Evolutionary conservation across 2,113 vertebrate species (phyloP), one percentile per base, ranked within the genome.

Genomic region (Gallinago media): DNA sequence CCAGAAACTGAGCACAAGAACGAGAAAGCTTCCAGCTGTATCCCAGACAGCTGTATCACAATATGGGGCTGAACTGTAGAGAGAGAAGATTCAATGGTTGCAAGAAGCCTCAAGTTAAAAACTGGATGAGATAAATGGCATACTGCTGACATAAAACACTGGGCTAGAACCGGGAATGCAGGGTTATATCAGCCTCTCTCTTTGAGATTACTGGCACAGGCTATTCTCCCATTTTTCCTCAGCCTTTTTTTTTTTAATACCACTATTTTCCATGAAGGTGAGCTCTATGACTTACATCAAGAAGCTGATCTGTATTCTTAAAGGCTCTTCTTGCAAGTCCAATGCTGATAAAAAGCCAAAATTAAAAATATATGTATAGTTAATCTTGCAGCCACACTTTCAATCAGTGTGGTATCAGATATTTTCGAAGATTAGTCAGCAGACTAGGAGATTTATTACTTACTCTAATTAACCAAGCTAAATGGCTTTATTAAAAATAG

Each of bases 401-500:
- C 77, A 36, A 25, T 32, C 38, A 61, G 2, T 21, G 16, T 56
- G 14, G 44, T 62, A 65, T 65, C 38, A 95, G 36, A 54, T 77
- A 88, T 44, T 86, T 92, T 62, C 46, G 31, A 66, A 73, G 49
- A 91, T 83, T 73, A 85, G 81, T 89, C 72, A 94, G 73, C 40
- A 94, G 66, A 59, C 46, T 15, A 67, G 20, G 59, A 96, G 50
- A 94, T 93, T 96, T 94, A 95, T 70, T 92, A 68, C 54, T 67
- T 79, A 66, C 50, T 89, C 62, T 89, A 94, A 96, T 97, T 95
- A 96, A 86, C 49, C 61, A 90, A 82, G n/a, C 70, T 83, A 92
- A 96, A 89, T 34, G 49, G 73, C 73, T 94, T 95, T 96, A 97
- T 97, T 97, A 96, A 96, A 96, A 96, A 94, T 50, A 91, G 68